Evolutionary conservation across 2,113 vertebrate species (phyloP).

Genomic region (Rattus norvegicus): GRCr8 NC_086031.1:78073001-78073500

Average conservation of each 20-base stretch:
- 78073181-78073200: not conserved
- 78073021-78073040: not conserved
- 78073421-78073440: not conserved
- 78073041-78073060: constrained; percentile 34
- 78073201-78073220: not conserved
- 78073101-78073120: not conserved
- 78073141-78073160: not conserved
- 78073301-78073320: not conserved
- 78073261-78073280: not conserved
- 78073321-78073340: not conserved
- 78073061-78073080: constrained; percentile 42
- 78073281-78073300: not conserved
- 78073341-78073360: not conserved
- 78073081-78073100: constrained; percentile 21
- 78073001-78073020: constrained; percentile 52
- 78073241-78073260: not conserved
- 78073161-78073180: not conserved
- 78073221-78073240: not conserved
- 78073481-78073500: not conserved
- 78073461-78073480: no score
- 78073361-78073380: not conserved
- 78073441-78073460: not conserved
- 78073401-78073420: not conserved
- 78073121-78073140: not conserved
- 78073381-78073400: no score